Base-by-base conservation (phyloP, 64 coral and sea anemone genomes). In the Actinia equina region DNA sequence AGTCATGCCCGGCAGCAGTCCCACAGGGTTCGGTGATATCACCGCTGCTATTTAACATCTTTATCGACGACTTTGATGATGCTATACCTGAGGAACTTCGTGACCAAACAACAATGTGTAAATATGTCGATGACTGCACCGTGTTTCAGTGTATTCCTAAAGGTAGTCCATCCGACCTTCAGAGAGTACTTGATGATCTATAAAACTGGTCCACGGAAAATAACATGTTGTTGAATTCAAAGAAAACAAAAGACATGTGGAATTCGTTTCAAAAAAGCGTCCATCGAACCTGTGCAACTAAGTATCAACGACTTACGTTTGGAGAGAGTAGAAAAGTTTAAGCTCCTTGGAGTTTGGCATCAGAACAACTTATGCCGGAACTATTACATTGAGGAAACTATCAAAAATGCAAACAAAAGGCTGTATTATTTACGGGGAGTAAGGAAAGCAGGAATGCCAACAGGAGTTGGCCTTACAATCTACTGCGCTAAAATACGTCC, bases 121-220 rank as follows among this genome's bases (percentile, higher is more conserved):
- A 92, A 83, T 92, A 92, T 56, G 86, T 86, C 37, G 90, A 92
- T 82, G 85, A 88, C 49, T 92, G 86, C 49, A 88, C 85, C 17
- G 90, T 87, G 26, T 87, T 69, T 71, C 43, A 58, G n/a, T 70
- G 52, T 43, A 79, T 92, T 26, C 85, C 42, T 71, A 87, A 20
- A 20, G 89, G 89, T 15, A 59, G 61, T 49, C 5, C 14, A 82
- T 44, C 43, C 22, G 82, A 83, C 16, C 70, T 92, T 45, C 86
- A 92, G 79, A 59, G 17, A 44, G 77, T 92, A 7, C 44, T 87
- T n/a, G 62, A 88, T 60, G 77, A 11, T 27, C 79, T 92, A 44
- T 86, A 92, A 18, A n/a, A 10, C 23, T 92, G 90, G 90, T 59
- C 85, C 23, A 26, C 30, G 0, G 56, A 13, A 25, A 86, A 91